Evolutionary conservation across 2,797 vertebrate genomes (phyloP).

Genomic region (Emydoidea blandingii): DNA sequence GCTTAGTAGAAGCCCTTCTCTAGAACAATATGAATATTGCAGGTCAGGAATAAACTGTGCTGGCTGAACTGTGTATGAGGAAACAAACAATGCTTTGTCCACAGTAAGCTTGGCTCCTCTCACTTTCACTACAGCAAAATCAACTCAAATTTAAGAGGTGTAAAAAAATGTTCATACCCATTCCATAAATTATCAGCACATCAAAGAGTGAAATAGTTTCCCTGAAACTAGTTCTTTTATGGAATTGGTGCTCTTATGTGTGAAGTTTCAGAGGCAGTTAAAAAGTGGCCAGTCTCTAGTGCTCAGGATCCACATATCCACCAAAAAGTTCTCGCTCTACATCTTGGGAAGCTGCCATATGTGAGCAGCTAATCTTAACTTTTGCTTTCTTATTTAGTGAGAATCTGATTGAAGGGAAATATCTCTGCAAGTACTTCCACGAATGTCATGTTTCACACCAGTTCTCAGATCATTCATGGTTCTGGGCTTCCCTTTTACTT

Average conservation of each 20-base stretch:
- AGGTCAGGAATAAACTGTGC: neutral
- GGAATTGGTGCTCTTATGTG: neutral
- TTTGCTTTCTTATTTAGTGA: neutral
- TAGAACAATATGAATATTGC: neutral
- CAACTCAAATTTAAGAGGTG: neutral
- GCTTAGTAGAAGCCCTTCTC: neutral
- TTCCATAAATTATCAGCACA: neutral
- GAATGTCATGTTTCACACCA: neutral
- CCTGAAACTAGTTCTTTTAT: neutral
- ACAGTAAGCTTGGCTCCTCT: neutral
- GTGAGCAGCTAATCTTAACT: neutral
- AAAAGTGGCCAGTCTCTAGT: neutral
- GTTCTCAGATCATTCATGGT: neutral
- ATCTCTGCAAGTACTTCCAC: neutral
- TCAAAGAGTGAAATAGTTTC: neutral
- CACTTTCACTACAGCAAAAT: neutral
- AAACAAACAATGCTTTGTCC: neutral
- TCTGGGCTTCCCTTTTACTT: neutral
- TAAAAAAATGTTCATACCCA: neutral
- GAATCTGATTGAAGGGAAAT: neutral
- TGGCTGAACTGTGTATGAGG: neutral
- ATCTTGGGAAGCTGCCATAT: neutral
- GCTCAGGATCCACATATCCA: neutral
- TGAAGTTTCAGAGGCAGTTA: neutral
- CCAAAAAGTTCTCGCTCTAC: neutral